phyloP scores from a whole-genome alignment of 2,797 vertebrate genomes.

The Coccyzus lansbergi region DNA sequence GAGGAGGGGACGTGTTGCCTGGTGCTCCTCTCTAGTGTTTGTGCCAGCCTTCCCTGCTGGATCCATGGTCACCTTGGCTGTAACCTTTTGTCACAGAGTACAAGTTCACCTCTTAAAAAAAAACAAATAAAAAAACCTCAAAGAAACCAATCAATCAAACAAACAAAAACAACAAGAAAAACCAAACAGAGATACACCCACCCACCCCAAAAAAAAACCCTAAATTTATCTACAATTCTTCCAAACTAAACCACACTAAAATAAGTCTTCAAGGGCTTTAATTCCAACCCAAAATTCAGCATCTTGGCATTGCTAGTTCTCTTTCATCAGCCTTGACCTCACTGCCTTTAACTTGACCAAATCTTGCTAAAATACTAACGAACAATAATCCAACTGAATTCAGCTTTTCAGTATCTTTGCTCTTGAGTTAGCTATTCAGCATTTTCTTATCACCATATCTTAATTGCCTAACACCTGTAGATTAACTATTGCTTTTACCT shows the following conservation, averaged over 20 bases:
- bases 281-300: background rate
- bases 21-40: background rate
- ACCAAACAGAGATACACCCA: no score
- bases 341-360: background rate
- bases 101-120: background rate
- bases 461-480: background rate
- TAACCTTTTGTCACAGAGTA: background rate
- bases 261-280: background rate
- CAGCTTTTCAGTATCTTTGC: background rate
- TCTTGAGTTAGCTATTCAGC: background rate
- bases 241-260: background rate
- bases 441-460: background rate
- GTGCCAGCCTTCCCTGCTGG: background rate
- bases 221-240: background rate
- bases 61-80: no score
- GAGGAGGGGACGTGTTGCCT: background rate
- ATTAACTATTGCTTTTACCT: background rate
- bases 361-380: background rate
- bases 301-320: conserved; percentile 3
- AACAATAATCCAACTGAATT: background rate
- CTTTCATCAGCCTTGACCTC: background rate
- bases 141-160: no score
- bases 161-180: background rate
- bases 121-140: background rate
- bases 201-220: background rate